These are phyloP conservation scores for Paratrypauchen microcephalus DNA, from an alignment of 2,797 vertebrate species.

Conservation along the genomic window DNA sequence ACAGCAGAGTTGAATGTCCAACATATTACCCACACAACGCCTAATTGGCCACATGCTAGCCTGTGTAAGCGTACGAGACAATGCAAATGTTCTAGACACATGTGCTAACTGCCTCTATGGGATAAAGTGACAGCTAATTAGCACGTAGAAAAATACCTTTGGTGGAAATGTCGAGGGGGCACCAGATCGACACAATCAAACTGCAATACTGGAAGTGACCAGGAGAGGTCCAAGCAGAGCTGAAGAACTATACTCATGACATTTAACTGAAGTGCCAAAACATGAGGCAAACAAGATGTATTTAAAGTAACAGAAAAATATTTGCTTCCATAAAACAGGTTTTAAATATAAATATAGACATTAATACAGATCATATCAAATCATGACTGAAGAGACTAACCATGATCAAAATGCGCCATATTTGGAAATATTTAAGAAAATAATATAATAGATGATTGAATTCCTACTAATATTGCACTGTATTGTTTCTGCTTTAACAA, in stretches of 20 bases:
- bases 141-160: conserved; percentile 8
- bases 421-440: background rate
- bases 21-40: background rate
- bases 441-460: background rate
- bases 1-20: background rate
- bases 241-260: background rate
- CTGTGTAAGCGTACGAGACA: background rate
- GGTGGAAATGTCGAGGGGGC: conserved; percentile 29
- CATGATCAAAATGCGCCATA: background rate
- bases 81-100: background rate
- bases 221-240: conserved; percentile 38
- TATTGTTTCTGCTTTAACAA: background rate
- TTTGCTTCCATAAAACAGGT: background rate
- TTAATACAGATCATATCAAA: background rate
- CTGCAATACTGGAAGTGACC: conserved; percentile 21
- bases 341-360: background rate
- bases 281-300: background rate
- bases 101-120: conserved; percentile 9
- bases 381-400: background rate
- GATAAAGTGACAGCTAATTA: conserved; percentile 46
- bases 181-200: conserved; percentile 7
- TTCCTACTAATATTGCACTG: background rate
- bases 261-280: background rate
- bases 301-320: background rate
- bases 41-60: background rate